These are phyloP conservation scores for Fragum fragum DNA, from an alignment of 2,888 invertebrate species.

Conservation along the genomic window DNA sequence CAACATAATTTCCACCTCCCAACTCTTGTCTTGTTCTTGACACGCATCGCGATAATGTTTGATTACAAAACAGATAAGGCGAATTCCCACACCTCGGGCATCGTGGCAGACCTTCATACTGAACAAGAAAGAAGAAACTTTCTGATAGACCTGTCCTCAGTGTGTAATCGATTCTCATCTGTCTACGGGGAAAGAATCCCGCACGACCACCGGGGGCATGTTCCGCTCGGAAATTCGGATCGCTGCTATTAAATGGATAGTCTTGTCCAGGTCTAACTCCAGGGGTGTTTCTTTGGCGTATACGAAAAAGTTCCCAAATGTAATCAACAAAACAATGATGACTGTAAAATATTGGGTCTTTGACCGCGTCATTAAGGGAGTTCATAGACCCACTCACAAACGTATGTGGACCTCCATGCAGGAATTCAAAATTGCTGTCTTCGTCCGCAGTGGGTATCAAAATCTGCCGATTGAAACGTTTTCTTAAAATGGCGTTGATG, in stretches of 20 bases:
- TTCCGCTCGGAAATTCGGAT: constrained; percentile 9
- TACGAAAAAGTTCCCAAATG: constrained; percentile 73
- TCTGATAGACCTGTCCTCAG: constrained; percentile 38
- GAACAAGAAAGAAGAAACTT: constrained; percentile 39
- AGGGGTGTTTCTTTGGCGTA: constrained; percentile 16
- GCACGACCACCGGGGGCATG: constrained; percentile 47
- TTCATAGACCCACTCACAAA: constrained; percentile 75
- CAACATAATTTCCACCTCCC: background rate
- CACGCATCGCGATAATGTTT: constrained; percentile 43
- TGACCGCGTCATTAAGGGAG: constrained; percentile 67
- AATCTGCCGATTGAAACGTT: constrained; percentile 51
- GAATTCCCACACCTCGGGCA: constrained; percentile 56
- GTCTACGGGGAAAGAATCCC: constrained; percentile 46
- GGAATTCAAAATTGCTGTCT: constrained; percentile 69
- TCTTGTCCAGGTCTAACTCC: constrained; percentile 45
- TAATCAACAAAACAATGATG: constrained; percentile 75
- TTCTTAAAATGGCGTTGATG: constrained; percentile 57
- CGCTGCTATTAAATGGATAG: constrained; percentile 41
- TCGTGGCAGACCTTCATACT: constrained; percentile 55
- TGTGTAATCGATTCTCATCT: constrained; percentile 8
- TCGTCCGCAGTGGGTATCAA: constrained; percentile 54
- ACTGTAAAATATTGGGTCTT: constrained; percentile 76
- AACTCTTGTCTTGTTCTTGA: constrained; percentile 44
- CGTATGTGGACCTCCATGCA: constrained; percentile 70
- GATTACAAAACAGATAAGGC: constrained; percentile 53